Evolutionary conservation across 2,797 vertebrate species (phyloP).

Genomic region (Corythornis leucogaster): DNA sequence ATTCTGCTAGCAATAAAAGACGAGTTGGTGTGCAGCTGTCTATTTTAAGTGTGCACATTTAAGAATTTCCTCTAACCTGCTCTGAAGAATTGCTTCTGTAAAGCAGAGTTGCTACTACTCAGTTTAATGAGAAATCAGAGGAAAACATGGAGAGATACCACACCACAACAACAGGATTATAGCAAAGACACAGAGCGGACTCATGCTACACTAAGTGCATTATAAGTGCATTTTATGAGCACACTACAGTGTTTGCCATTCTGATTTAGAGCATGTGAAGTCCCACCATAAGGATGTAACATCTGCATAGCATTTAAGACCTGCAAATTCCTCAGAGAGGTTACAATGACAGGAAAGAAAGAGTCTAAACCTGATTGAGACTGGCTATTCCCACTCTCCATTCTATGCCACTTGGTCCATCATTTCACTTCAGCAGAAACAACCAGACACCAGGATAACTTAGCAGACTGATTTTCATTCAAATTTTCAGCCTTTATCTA

Average conservation of each 20-base stretch:
- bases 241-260: not conserved
- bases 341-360: not conserved
- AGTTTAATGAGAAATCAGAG: not conserved
- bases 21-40: not conserved
- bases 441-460: not conserved
- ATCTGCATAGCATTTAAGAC: not conserved
- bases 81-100: constrained; percentile 11
- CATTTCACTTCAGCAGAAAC: not conserved
- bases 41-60: not conserved
- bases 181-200: not conserved
- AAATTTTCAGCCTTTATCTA: not conserved
- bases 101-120: not conserved
- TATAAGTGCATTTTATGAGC: not conserved
- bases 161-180: rapidly evolving
- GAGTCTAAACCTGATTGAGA: not conserved
- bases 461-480: not conserved
- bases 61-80: not conserved
- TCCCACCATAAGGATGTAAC: not conserved
- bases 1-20: not conserved
- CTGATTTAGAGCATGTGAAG: rapidly evolving
- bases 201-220: not conserved
- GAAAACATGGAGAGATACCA: not conserved
- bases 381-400: not conserved
- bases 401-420: not conserved
- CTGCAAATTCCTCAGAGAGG: not conserved